A percentile compares a stretch with the other conserved stretches of the same genome.
Conservation (phyloP, 2,113 vertebrate genomes). For the Xenotilapia leptura region DNA sequence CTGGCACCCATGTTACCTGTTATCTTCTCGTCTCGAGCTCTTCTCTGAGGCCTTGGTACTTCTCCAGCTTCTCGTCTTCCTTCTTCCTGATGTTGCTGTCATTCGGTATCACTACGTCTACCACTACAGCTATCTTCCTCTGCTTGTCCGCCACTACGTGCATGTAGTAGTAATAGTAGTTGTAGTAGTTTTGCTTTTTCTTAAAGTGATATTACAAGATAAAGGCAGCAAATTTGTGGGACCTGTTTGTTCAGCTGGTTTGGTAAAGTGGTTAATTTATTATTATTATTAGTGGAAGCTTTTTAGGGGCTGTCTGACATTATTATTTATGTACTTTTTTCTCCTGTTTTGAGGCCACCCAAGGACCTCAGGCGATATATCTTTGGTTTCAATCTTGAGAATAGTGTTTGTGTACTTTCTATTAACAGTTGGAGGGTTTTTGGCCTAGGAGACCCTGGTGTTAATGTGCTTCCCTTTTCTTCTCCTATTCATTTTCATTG, state of each 20-base stretch:
- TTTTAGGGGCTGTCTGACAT: neutral
- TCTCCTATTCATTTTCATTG: neutral
- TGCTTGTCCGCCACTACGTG: neutral
- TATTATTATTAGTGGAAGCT: neutral
- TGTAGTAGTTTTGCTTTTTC: neutral
- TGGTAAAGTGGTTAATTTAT: neutral
- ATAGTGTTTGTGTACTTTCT: neutral
- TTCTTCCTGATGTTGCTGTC: neutral
- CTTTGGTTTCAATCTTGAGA: neutral
- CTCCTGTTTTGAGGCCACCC: neutral
- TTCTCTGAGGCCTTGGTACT: neutral
- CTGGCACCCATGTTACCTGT: too few relatives aligned
- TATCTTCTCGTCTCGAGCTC: neutral
- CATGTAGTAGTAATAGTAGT: neutral
- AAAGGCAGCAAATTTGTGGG: neutral
- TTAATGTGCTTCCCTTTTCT: neutral
- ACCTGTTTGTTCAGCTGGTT: neutral
- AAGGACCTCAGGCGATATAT: neutral
- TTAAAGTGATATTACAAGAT: neutral
- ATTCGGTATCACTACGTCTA: accelerated
- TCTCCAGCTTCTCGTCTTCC: neutral
- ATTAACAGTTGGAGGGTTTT: neutral
- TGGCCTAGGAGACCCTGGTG: neutral
- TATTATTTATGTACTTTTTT: neutral
- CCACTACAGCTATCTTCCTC: neutral